Evolutionary conservation across 2,888 invertebrate species (phyloP), one percentile per base, ranked within the genome.

Genomic region (Caenorhabditis sinica): DNA sequence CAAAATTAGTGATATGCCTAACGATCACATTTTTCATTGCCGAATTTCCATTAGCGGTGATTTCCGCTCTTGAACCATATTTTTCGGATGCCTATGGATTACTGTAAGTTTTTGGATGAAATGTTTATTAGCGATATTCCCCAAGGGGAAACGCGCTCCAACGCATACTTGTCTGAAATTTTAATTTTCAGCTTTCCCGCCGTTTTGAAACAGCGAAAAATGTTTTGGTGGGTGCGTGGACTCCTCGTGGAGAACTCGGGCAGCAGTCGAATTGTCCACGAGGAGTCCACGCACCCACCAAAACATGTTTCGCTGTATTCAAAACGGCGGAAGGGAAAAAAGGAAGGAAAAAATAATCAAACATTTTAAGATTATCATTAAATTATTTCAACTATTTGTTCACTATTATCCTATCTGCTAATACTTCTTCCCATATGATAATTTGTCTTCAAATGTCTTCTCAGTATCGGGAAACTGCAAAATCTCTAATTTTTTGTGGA

Each of bases 1-100:
- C 76, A 36, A 76, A 68, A 49, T 40, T 76, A 2, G 68, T 76
- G 2, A 30, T 76, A 17, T 45, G 43, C 51, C 36, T 60, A 13
- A 76, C 76, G 5, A 51, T 76, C 49, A 58, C 76, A 25, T 76
- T 76, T 56, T 76, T 76, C 45, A 23, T 76, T 9, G 60, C 56
- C 2, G 76, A 76, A 36, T 60, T 65, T 5, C 76, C 76, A n/a
- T 25, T 76, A 13, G 76, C 68, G 0, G 30, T 68, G 20, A 68
- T 75, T 33, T 15, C 30, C 13, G 58, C 51, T 11, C 25, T 76
- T n/a, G 43, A 43, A 15, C 45, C 65, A 0, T 45, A 65, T 65
- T 65, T 28, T 30, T 15, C 25, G 1, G 65, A 45, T 45, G 65
- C 15, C 28, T 45, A 45, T 65, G 65, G 65, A 65, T 45, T 65